Evolutionary conservation across 2,888 invertebrate species (phyloP).

Genomic region (Thymelicus sylvestris): DNA sequence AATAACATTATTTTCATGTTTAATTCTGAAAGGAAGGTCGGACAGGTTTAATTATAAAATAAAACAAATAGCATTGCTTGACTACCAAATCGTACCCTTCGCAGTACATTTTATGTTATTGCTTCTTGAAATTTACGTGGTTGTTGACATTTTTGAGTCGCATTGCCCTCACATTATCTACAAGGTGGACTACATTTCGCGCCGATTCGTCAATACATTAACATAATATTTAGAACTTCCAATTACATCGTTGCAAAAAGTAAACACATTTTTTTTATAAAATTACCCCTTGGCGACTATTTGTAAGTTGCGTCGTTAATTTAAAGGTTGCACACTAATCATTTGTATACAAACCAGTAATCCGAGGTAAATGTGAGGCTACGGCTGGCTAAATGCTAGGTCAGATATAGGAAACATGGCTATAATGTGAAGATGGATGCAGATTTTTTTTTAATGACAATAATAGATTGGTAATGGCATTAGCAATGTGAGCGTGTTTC

Average conservation of each 20-base stretch:
- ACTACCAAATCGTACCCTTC: neutral
- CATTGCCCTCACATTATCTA: neutral
- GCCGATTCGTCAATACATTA: neutral
- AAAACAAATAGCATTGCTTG: too few relatives aligned
- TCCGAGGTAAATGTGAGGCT: conserved; percentile 23
- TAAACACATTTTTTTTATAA: neutral
- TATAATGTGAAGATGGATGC: conserved; percentile 22
- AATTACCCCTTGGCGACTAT: conserved; percentile 1
- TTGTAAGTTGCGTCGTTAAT: conserved; percentile 10
- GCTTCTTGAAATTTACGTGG: conserved; percentile 3
- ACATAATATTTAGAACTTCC: conserved; percentile 6
- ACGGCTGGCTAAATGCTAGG: conserved; percentile 26
- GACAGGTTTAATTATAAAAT: too few relatives aligned
- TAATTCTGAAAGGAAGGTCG: too few relatives aligned
- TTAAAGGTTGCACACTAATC: conserved; percentile 16
- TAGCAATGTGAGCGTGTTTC: neutral
- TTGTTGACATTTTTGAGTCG: conserved; percentile 8
- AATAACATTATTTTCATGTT: too few relatives aligned
- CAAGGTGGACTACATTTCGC: conserved; percentile 2
- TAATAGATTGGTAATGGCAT: too few relatives aligned
- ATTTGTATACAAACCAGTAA: conserved; percentile 26
- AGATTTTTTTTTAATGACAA: neutral
- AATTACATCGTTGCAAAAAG: neutral
- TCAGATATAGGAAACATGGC: conserved; percentile 30
- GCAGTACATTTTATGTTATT: neutral